A percentile compares a stretch with the other conserved stretches of the same genome.
These are phyloP conservation scores for Leguminivora glycinivorella DNA, from an alignment of 1,140 invertebrate genomes.

Conservation along the genomic window DNA sequence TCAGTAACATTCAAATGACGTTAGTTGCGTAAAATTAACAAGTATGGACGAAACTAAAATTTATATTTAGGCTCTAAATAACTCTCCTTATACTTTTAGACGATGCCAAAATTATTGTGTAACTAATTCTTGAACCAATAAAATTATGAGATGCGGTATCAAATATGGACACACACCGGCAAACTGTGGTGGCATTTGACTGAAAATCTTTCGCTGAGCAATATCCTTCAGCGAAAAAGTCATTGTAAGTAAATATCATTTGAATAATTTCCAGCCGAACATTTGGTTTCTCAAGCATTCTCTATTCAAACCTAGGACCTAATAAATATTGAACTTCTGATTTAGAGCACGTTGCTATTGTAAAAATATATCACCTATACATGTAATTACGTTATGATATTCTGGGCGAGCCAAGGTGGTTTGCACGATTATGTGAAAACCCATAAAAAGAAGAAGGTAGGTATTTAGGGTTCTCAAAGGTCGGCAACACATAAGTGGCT, in stretches of 20 bases:
- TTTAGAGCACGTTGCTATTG: too few relatives aligned
- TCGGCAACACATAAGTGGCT: too few relatives aligned
- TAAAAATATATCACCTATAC: too few relatives aligned
- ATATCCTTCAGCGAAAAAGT: background rate
- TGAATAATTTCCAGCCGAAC: too few relatives aligned
- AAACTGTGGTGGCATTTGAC: constrained; percentile 3
- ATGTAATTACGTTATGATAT: too few relatives aligned
- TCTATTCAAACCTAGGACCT: too few relatives aligned
- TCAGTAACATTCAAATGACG: background rate
- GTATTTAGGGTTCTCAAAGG: too few relatives aligned
- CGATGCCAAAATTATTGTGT: constrained; percentile 19
- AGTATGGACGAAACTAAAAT: constrained; percentile 15
- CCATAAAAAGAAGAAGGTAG: too few relatives aligned
- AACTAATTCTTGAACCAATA: constrained; percentile 1
- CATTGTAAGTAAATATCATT: background rate
- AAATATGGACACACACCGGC: constrained; percentile 2
- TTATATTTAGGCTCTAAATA: background rate
- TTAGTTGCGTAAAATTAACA: constrained; percentile 3
- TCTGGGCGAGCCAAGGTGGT: too few relatives aligned
- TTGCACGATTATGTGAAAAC: too few relatives aligned
- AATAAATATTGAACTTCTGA: too few relatives aligned
- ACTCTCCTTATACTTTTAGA: background rate
- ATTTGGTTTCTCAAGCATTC: too few relatives aligned
- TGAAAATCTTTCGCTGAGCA: background rate
- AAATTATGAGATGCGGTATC: constrained; percentile 22